Evolutionary conservation across 2,797 vertebrate genomes (phyloP), one percentile per base, ranked within the genome.

Genomic region (Chromis chromis): DNA sequence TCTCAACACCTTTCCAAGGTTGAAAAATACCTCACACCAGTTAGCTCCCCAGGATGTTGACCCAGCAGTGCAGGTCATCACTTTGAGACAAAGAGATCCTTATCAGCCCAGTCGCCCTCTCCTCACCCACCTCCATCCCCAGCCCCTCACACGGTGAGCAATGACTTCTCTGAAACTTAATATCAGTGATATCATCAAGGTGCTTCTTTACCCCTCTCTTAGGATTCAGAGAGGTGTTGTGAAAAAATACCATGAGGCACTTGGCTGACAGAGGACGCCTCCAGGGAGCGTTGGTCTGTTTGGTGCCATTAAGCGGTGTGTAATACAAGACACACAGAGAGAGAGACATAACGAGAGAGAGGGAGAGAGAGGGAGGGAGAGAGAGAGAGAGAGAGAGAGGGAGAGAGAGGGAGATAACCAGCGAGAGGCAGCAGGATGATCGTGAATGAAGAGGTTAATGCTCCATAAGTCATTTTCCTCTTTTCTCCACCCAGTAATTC

Each of bases 131-230:
- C 76, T 65, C 73, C 69, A 48, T 59, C 70, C 25, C 22, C 52
- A 77, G 50, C 68, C 60, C 65, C 71, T 81, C 73, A 66, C 83
- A 78, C 55, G 25, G 74, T 86, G 91, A 94, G 81, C 71, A 60
- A 92, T 91, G 91, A 88, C 88, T 92, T 86, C 70, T 90, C 84
- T 92, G 93, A 93, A 95, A 95, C 88, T 77, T 72, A 93, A 94
- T 94, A 94, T 93, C 86, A 78, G 86, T 91, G 92, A 94, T 94
- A 92, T 94, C 86, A 94, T 94, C 93, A 88, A 86, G 82, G 83
- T 90, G 89, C 84, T 92, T 89, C 86, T 87, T 91, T 83, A 82
- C 73, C 64, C 70, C 78, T 77, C 85, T 81, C 76, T 67, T 68
- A 86, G 86, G 81, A 81, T 75, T 72, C 75, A 86, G 76, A 82